Conservation (phyloP, 2,888 invertebrate genomes). For the Trichopria drosophilae region DNA sequence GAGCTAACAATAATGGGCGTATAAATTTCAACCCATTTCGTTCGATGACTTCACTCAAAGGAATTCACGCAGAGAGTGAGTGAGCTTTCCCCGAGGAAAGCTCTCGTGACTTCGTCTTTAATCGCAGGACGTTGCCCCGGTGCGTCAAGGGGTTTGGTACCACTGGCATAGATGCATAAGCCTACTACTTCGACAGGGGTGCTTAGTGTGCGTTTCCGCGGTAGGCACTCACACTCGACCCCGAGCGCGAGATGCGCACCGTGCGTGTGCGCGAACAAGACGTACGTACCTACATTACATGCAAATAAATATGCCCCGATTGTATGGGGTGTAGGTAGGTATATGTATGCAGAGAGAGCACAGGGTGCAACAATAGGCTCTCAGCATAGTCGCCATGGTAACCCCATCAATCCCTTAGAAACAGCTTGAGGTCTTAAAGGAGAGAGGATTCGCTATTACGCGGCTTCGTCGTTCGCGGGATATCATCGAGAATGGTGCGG, state of each 20-base stretch:
- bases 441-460: conserved; percentile 52
- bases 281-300: conserved; percentile 46
- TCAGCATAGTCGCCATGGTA: conserved; percentile 53
- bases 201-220: conserved; percentile 24
- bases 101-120: conserved; percentile 52
- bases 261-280: conserved; percentile 43
- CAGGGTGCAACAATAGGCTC: conserved; percentile 58
- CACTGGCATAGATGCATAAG: conserved; percentile 58
- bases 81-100: too few species aligned
- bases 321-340: conserved; percentile 35
- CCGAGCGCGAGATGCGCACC: conserved; percentile 33
- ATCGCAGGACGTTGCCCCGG: conserved; percentile 54
- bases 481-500: too few species aligned
- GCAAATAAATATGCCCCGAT: conserved; percentile 57
- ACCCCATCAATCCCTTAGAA: conserved; percentile 59
- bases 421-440: conserved; percentile 59
- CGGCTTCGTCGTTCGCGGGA: too few species aligned
- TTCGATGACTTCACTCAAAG: too few species aligned
- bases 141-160: conserved; percentile 52
- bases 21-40: too few species aligned
- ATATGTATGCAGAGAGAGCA: conserved; percentile 27
- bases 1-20: too few species aligned
- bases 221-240: conserved; percentile 16
- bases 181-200: conserved; percentile 33
- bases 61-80: too few species aligned